These are phyloP conservation scores for Gymnocheta viridis DNA, from an alignment of 2,888 invertebrate genomes.

Conservation along the genomic window DNA sequence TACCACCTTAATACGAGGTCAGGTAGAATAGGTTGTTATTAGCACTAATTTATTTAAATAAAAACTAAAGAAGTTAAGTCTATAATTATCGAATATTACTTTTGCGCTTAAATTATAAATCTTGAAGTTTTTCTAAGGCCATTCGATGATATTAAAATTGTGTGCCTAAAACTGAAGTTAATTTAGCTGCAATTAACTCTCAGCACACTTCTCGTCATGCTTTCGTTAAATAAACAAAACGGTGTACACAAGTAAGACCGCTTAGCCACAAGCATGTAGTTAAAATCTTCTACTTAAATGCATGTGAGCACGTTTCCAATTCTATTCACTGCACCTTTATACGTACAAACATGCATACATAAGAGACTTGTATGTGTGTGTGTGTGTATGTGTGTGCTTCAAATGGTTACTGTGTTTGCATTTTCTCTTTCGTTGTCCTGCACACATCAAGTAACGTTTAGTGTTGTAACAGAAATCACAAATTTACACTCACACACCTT, in stretches of 20 bases:
- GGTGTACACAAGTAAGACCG: constrained; percentile 3
- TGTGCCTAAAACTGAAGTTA: not conserved
- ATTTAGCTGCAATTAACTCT: not conserved
- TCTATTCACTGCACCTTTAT: constrained; percentile 25
- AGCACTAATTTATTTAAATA: too few relatives aligned
- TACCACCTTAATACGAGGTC: not conserved
- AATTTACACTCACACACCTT: constrained; percentile 19
- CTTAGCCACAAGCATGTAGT: constrained; percentile 33
- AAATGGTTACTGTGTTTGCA: not conserved
- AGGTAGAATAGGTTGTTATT: not conserved
- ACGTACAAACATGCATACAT: not conserved
- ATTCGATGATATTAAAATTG: not conserved
- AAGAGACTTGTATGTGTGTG: not conserved
- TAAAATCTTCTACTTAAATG: constrained; percentile 51
- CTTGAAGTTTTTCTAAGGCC: not conserved
- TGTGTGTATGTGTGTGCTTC: not conserved
- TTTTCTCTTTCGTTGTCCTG: constrained; percentile 38
- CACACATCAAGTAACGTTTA: constrained; percentile 62
- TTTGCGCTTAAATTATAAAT: too few relatives aligned
- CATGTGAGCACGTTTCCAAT: constrained; percentile 65
- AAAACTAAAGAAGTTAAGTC: fast-evolving
- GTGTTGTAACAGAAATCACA: constrained; percentile 43
- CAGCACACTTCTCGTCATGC: not conserved
- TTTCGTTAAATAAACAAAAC: constrained; percentile 18
- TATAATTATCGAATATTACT: not conserved